A percentile compares a stretch with the other conserved stretches of the same genome.
Evolutionary conservation across 2,113 vertebrate species (phyloP).

Genomic region (Dromaius novaehollandiae): DNA sequence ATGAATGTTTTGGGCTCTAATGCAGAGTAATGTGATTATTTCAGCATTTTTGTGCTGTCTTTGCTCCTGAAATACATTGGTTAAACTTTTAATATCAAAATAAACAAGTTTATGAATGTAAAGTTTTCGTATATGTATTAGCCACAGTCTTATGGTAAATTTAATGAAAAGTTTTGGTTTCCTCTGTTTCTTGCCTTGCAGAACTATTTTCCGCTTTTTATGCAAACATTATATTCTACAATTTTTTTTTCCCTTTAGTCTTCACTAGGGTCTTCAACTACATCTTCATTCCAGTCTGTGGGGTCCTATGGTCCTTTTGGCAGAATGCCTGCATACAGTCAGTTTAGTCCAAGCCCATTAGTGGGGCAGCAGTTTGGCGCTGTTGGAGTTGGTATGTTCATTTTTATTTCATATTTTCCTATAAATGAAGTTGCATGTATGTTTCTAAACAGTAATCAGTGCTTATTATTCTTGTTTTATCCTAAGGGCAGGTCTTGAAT

Average conservation of each 20-base stretch:
- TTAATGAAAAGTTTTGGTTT: background rate
- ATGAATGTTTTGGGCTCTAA: background rate
- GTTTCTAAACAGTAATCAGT: background rate
- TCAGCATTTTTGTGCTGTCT: background rate
- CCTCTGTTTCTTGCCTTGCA: background rate
- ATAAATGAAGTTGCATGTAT: background rate
- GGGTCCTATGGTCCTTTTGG: slow-evolving; percentile 89
- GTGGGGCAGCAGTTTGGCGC: slow-evolving; percentile 88
- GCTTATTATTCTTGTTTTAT: background rate
- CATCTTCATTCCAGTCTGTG: slow-evolving; percentile 89
- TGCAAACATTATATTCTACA: background rate
- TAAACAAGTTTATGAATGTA: background rate
- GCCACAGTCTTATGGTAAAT: background rate
- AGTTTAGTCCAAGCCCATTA: slow-evolving; percentile 86
- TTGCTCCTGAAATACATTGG: background rate
- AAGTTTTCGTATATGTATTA: background rate
- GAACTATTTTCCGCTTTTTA: background rate
- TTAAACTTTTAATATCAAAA: background rate
- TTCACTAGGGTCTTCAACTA: slow-evolving; percentile 85
- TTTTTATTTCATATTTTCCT: background rate
- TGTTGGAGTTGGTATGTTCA: slow-evolving; percentile 83
- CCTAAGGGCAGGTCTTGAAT: background rate
- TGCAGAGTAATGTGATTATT: background rate
- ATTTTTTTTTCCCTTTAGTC: slow-evolving; percentile 79
- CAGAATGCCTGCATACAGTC: slow-evolving; percentile 89